Evolutionary conservation across 2,797 vertebrate genomes (phyloP).

Genomic region (Pseudochromis fuscus): DNA sequence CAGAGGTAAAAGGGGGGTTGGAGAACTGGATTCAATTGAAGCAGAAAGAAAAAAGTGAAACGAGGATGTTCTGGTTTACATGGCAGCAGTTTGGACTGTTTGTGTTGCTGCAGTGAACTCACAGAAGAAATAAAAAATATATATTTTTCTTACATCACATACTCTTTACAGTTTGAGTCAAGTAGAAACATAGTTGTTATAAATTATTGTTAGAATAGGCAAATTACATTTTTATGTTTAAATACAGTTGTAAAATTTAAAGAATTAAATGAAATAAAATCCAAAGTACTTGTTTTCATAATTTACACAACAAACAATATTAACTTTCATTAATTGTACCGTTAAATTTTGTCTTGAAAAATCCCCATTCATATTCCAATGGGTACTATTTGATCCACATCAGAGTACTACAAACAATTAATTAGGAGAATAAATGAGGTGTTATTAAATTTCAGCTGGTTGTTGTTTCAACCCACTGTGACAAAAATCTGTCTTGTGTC

Average conservation of each 20-base stretch:
- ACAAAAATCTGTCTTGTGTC: slow-evolving; percentile 45
- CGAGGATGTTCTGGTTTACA: slow-evolving; percentile 19
- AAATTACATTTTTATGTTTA: background rate
- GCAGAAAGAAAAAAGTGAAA: slow-evolving; percentile 7
- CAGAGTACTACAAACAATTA: slow-evolving; percentile 49
- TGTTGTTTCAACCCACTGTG: slow-evolving; percentile 42
- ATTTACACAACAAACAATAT: slow-evolving; percentile 1
- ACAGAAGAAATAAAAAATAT: slow-evolving; percentile 12
- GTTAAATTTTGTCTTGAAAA: background rate
- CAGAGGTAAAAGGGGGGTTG: slow-evolving; percentile 35
- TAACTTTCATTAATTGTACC: background rate
- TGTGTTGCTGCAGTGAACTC: slow-evolving; percentile 15
- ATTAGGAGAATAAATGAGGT: slow-evolving; percentile 56
- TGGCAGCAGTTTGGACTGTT: slow-evolving; percentile 25
- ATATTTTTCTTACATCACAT: background rate
- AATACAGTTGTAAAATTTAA: background rate
- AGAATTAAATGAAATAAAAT: background rate
- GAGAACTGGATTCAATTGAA: slow-evolving; percentile 18
- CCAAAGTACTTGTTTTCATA: background rate
- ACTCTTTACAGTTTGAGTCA: background rate
- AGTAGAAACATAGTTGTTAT: background rate
- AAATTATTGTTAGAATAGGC: background rate
- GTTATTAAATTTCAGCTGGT: slow-evolving; percentile 63
- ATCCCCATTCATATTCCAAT: background rate
- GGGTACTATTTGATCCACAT: slow-evolving; percentile 59